These are phyloP conservation scores for Caenorhabditis latens DNA, from an alignment of 1,140 invertebrate genomes.

Conservation along the genomic window DNA sequence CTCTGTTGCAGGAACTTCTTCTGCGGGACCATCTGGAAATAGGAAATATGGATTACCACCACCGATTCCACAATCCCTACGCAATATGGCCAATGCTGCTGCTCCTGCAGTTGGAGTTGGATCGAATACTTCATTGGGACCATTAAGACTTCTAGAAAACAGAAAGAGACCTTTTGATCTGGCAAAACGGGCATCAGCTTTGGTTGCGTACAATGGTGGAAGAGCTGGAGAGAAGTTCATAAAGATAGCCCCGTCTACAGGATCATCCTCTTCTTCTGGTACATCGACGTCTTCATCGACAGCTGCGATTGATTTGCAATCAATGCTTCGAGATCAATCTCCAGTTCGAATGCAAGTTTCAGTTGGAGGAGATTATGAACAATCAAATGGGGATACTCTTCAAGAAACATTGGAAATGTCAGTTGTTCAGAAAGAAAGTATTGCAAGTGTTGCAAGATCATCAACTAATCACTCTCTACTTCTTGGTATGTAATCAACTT, in stretches of 20 bases:
- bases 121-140: slow-evolving; percentile 26
- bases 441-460: not conserved
- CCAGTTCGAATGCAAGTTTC: slow-evolving; percentile 35
- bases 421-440: not conserved
- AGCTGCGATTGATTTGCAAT: not conserved
- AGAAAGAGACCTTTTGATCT: not conserved
- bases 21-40: not conserved
- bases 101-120: not conserved
- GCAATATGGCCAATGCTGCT: not conserved
- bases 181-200: not conserved
- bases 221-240: slow-evolving; percentile 38
- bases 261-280: not conserved
- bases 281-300: not conserved
- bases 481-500: not conserved
- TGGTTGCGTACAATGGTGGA: slow-evolving; percentile 8
- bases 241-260: not conserved
- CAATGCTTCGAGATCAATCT: slow-evolving; percentile 18
- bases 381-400: slow-evolving; percentile 2
- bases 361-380: slow-evolving; percentile 12
- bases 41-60: slow-evolving; percentile 20
- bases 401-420: slow-evolving; percentile 15
- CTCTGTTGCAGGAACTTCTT: not conserved
- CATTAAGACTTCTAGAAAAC: not conserved
- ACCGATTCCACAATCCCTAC: not conserved
- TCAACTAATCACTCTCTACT: not conserved